Evolutionary conservation across 2,113 vertebrate genomes (phyloP), one percentile per base, ranked within the genome.

Genomic region (Galbula dea): DNA sequence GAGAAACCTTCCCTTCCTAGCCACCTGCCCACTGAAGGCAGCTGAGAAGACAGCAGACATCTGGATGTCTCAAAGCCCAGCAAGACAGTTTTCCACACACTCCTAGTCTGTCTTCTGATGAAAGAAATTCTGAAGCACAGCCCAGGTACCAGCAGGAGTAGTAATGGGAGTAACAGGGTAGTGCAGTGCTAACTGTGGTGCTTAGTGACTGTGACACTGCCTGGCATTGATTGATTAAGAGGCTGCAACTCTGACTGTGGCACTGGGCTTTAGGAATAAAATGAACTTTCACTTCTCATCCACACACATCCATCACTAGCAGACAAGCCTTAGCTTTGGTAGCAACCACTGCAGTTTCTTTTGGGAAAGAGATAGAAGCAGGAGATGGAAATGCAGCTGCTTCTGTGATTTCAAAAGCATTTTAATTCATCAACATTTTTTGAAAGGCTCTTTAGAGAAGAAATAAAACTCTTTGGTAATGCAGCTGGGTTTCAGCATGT

Each of bases 191-290:
- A 22, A 46, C 85, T 18, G 90, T 54, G 90, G 68, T 0, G 11
- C 83, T 63, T 5, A 11, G 76, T n/a, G 80, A 68, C 90, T 72
- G 90, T 86, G 95, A 72, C 83, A 63, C 76, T 21, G 39, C 3
- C 68, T 88, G 92, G 39, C 92, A 75, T 1, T 93, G 96, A 96
- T 52, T 55, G 90, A 96, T 95, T 39, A 86, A 95, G 90, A 94
- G 80, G 39, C 29, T 79, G 45, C 48, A 94, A 45, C 57, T 93
- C 86, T 45, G 52, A 34, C 80, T 39, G 72, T 90, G 90, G 76
- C 86, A 90, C 52, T 78, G 52, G 65, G 73, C 76, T 93, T 81
- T 82, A 21, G 39, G 73, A 95, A 78, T 92, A 84, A 96, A 90
- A 90, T 0, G 22, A 93, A 63, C 92, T 93, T 82, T 95, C 73